phyloP scores from a whole-genome alignment of 2,888 invertebrate genomes.

The Abrostola triplasia region DNA sequence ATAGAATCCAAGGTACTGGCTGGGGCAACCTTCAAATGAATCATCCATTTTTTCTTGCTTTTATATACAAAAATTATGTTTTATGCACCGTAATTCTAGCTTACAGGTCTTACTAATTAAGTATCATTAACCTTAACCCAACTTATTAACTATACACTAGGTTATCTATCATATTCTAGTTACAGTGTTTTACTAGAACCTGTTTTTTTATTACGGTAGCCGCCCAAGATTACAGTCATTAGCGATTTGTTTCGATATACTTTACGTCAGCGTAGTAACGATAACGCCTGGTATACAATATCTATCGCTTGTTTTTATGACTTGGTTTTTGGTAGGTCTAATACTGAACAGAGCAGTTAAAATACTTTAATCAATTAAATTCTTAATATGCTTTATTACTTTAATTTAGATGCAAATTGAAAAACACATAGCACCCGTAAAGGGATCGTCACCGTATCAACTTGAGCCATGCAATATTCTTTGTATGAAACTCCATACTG shows the following conservation, averaged over 20 bases:
- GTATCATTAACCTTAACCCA: not conserved
- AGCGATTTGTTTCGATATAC: not conserved
- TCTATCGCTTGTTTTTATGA: not conserved
- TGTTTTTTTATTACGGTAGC: not conserved
- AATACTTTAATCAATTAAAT: too few species aligned
- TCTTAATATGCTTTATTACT: too few species aligned
- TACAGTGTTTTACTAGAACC: not conserved
- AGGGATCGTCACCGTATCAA: too few species aligned
- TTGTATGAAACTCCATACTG: too few species aligned
- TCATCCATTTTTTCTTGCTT: not conserved
- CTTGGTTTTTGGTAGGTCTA: not conserved
- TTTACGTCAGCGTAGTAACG: not conserved
- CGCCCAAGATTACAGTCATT: not conserved
- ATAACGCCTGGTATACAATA: not conserved
- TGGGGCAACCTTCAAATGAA: too few species aligned
- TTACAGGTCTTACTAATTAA: not conserved
- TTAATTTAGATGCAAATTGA: too few species aligned
- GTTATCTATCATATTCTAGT: not conserved
- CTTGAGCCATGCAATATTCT: too few species aligned
- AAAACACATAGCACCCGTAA: too few species aligned
- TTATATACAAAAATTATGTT: not conserved
- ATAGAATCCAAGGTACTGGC: too few species aligned
- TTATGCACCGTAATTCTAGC: not conserved
- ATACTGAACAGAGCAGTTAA: too few species aligned
- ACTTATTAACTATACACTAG: not conserved